Base-by-base conservation (phyloP, 2,888 invertebrate genomes). In the Lamellibrachia satsuma region DNA sequence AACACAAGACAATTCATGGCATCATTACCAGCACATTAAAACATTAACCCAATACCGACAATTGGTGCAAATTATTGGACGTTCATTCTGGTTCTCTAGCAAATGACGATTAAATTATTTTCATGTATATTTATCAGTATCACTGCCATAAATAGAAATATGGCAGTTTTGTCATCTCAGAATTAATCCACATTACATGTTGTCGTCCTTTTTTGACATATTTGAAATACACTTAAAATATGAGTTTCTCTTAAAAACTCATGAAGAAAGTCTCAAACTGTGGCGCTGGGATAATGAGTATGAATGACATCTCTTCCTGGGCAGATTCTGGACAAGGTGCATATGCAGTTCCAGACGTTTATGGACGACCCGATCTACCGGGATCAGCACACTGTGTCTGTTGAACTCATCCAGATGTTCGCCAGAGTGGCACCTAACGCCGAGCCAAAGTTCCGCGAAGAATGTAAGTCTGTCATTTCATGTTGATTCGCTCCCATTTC, bases 341-440 rank as follows among this genome's bases (percentile, higher is more conserved):
- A 96, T 93, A 95, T 97, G 96, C 97, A 97, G 94, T 95, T 97
- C 52, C 96, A 96, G 93, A 95, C 95, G 90, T 96, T 96, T 93
- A 95, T 97, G 92, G 97, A 96, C 94, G 97, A 97, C 94, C 96
- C 96, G 0, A 93, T 95, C 52, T 96, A 96, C 93, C 94, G 95
- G 91, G 96, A 96, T 93, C 96, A 96, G 92, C 96, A 96, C 94
- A 95, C 96, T 8, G 96, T 97, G 91, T 97, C 97, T 92, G 96
- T 97, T 93, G 97, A 97, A 94, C 96, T 98, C 39, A 97, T 98
- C 39, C 96, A 97, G 27, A 97, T 97, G 0, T 97, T 98, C 94
- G 97, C 97, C 7, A 96, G 97, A 93, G 97, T 97, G 93, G 97
- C 97, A 39, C 97, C 97, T 27, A 97, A 97, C 95, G 97, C 97